A percentile compares a stretch with the other conserved stretches of the same genome.
These are phyloP conservation scores for Myrmecophaga tridactyla DNA, from an alignment of 2,113 vertebrate species.

Conservation along the genomic window DNA sequence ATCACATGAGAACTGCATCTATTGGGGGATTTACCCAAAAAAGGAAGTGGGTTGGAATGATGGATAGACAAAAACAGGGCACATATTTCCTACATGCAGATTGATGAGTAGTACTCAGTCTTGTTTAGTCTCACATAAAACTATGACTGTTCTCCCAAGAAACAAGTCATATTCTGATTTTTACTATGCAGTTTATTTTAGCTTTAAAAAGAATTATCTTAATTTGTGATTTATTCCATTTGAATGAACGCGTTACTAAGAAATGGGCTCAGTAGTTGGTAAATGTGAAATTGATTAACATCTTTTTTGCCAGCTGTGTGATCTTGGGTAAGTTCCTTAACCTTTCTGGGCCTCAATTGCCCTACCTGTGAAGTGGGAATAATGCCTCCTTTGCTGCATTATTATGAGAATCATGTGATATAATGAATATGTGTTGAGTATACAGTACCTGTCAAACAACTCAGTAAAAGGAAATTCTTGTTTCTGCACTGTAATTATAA, in stretches of 20 bases:
- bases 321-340: background rate
- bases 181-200: background rate
- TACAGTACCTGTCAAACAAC: background rate
- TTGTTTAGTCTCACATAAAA: background rate
- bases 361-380: background rate
- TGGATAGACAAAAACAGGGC: background rate
- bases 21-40: background rate
- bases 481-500: background rate
- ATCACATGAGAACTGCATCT: background rate
- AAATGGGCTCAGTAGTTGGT: background rate
- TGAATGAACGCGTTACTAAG: background rate
- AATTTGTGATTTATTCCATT: background rate
- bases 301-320: background rate
- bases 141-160: background rate
- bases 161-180: constrained; percentile 13
- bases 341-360: background rate
- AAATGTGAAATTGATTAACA: constrained; percentile 1
- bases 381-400: background rate
- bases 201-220: background rate
- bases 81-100: background rate
- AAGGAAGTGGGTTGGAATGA: background rate
- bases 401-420: background rate
- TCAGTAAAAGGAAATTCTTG: background rate
- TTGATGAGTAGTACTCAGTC: background rate
- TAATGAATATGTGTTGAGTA: background rate